These are phyloP conservation scores for Eumacrocentrus americanus DNA, from an alignment of 2,888 invertebrate genomes.

Conservation along the genomic window DNA sequence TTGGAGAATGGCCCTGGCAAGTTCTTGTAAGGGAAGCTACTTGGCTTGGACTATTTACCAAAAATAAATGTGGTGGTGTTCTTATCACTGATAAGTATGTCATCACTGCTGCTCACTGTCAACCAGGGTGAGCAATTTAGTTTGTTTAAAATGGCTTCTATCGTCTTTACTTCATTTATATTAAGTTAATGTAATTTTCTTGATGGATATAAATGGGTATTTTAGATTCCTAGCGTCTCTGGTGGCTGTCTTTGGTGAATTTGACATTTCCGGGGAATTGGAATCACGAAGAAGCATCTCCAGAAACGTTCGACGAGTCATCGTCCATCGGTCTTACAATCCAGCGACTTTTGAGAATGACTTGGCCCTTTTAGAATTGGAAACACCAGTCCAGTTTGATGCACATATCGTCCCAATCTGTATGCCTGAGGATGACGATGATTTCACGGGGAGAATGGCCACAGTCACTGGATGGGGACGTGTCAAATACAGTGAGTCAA, in stretches of 20 bases:
- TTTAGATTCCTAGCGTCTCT: conserved; percentile 83
- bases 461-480: conserved; percentile 94
- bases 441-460: conserved; percentile 85
- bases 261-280: conserved; percentile 84
- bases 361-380: conserved; percentile 84
- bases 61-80: conserved; percentile 94
- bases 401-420: conserved; percentile 92
- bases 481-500: conserved; percentile 76
- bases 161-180: background rate
- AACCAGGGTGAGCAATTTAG: conserved; percentile 75
- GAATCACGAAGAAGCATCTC: conserved; percentile 79
- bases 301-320: conserved; percentile 83
- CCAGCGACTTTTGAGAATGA: conserved; percentile 93
- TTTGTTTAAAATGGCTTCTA: background rate
- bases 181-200: conserved; percentile 17
- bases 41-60: conserved; percentile 91
- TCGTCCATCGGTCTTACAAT: conserved; percentile 88
- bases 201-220: too few species aligned
- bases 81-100: conserved; percentile 87
- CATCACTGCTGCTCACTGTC: conserved; percentile 93
- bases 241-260: conserved; percentile 90
- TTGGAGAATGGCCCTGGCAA: conserved; percentile 94
- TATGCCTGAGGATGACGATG: conserved; percentile 77
- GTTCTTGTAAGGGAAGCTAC: conserved; percentile 90
- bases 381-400: conserved; percentile 81